Evolutionary conservation across 1,140 invertebrate species (phyloP), one percentile per base, ranked within the genome.

Genomic region (Drosophila guanche): DNA sequence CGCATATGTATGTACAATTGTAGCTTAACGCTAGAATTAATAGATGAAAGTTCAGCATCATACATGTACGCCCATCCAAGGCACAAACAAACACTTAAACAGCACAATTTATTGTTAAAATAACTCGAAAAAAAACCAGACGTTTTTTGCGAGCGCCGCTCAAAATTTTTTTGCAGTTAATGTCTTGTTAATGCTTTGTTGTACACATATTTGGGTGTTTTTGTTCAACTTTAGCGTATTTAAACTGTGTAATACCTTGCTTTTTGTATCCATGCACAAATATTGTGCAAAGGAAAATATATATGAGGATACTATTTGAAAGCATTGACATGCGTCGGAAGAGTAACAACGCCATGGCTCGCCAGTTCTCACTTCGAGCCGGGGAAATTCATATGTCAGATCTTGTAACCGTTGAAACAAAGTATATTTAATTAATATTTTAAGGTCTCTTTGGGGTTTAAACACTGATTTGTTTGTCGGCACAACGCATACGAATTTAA

Each of bases 311-410:
- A 47, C 56, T 69, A 48, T 48, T 69, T 48, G 68, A 48, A 20
- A 69, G 66, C 66, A 55, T 68, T 65, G 63, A 68, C 66, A 68
- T 69, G 66, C 63, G 63, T 69, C 63, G 66, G 62, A 37, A 55
- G 50, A 54, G 29, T 41, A 55, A 23, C 16, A 68, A 68, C 65
- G 65, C 65, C 66, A 69, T 69, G 66, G 66, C 66, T 69, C 41
- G 65, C 65, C 67, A 67, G 48, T 68, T 68, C 66, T 69, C 66
- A 69, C 66, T 69, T 65, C 51, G 33, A 68, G 25, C 63, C 63
- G 66, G 66, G 47, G 68, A 56, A 68, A 69, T 69, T 56, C 66
- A 69, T 69, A 69, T 48, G 66, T 69, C 51, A 53, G 56, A 69
- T 68, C 56, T 69, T 56, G 55, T 41, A 33, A 29, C 33, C 66